Base-by-base conservation (phyloP, 2,113 vertebrate species). In the Thermophis baileyi region DNA sequence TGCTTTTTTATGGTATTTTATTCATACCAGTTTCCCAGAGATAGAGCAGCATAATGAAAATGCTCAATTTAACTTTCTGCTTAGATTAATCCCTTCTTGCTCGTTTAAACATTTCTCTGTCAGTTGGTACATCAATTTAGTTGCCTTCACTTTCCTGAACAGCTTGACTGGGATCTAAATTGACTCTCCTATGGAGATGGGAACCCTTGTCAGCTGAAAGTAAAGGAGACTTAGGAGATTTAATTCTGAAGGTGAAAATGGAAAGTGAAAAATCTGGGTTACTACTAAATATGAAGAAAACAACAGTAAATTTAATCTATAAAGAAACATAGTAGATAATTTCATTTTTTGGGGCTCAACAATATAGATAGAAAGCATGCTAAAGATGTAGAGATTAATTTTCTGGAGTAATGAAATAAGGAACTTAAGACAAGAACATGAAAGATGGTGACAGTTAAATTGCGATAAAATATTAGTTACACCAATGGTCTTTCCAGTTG, bases 1-100 rank as follows among this genome's bases (percentile, higher is more conserved):
- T 55, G 14, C 90, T 53, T 95, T 94, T 93, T 27, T 47, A 86
- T 91, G 86, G 4, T 50, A 91, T 81, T 81, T 74, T 55, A 54
- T 35, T 88, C 24, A 27, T 18, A 50, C 51, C 27, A 0, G 8
- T 91, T 30, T 85, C 30, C 69, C 86, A 22, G 92, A 92, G 1
- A 89, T 74, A 0, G 89, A 4, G 55, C 30, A 55, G 60, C 81
- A 88, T 11, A 50, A 18, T 53, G 55, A 87, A 89, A 2, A 94
- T 85, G 0, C 0, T n/a, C 22, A 47, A 24, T 40, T 74, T 44
- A 25, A 35, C 24, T 30, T 63, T 47, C 47, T 85, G 35, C 46
- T 44, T 27, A 81, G 46, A 89, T 50, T 89, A 89, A 69, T 54
- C 50, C 53, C 18, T 27, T 44, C 9, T 89, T 81, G 60, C 49